Evolutionary conservation across 2,113 vertebrate genomes (phyloP).

Genomic region (Pomatorhinus ruficollis): DNA sequence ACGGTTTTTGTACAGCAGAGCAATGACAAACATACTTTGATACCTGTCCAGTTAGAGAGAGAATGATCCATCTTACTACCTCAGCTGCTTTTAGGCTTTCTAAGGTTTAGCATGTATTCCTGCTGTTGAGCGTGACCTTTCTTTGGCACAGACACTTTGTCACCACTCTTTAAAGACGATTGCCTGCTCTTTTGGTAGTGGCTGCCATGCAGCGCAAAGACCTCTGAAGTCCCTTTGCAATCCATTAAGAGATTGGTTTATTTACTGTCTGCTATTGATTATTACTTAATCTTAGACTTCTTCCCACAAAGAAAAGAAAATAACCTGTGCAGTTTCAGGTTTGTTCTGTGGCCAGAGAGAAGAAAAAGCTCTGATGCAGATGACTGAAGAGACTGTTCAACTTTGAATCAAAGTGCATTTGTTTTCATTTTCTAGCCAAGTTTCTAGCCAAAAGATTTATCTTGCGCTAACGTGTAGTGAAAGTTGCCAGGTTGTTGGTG

Average conservation of each 20-base stretch:
- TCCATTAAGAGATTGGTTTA: slow-evolving; percentile 15
- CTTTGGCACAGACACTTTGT: background rate
- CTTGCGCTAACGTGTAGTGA: background rate
- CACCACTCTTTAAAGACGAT: background rate
- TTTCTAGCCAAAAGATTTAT: background rate
- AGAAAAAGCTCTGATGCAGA: background rate
- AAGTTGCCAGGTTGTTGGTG: background rate
- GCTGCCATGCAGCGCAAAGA: background rate
- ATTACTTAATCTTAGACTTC: slow-evolving; percentile 36
- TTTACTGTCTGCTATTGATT: slow-evolving; percentile 35
- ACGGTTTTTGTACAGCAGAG: background rate
- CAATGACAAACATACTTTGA: background rate
- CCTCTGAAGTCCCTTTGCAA: background rate
- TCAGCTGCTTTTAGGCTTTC: background rate
- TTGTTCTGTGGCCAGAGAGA: background rate
- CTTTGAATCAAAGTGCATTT: background rate
- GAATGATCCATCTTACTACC: background rate
- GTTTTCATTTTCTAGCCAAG: background rate
- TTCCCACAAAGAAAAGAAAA: slow-evolving; percentile 1
- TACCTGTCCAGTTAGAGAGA: background rate
- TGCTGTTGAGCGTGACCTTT: background rate
- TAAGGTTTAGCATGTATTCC: background rate
- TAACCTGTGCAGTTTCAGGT: background rate
- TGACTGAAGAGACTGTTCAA: background rate
- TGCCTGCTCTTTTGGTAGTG: background rate